phyloP scores from a whole-genome alignment of 1,140 invertebrate genomes.

The Nephotettix cincticeps region DNA sequence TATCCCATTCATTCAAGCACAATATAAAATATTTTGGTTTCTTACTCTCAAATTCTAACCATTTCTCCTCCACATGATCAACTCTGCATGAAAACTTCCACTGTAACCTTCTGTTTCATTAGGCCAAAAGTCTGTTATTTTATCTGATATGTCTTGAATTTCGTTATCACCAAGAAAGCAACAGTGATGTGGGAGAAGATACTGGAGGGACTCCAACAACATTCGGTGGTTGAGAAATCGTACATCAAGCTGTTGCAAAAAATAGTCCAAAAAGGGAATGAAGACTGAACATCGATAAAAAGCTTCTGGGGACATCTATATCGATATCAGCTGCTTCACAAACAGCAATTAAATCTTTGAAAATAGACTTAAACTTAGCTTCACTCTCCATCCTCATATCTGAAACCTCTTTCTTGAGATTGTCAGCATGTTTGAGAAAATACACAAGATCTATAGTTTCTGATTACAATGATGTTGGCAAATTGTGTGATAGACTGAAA shows the following conservation, averaged over 20 bases:
- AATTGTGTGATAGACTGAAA: slow-evolving; percentile 20
- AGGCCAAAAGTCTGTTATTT: neutral
- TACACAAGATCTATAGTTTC: slow-evolving; percentile 5
- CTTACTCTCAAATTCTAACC: neutral
- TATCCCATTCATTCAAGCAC: neutral
- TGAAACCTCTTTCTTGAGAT: neutral
- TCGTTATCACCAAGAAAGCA: neutral
- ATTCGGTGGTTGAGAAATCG: neutral
- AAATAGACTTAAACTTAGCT: neutral
- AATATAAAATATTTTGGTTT: slow-evolving; percentile 4
- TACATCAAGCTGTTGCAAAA: neutral
- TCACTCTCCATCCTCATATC: neutral
- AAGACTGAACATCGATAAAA: neutral
- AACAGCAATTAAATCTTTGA: neutral
- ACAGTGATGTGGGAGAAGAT: neutral
- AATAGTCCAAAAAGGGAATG: neutral
- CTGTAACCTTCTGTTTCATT: neutral
- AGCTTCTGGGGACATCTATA: neutral
- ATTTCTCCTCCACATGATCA: neutral
- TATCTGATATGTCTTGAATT: neutral
- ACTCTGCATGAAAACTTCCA: neutral
- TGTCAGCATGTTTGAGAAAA: slow-evolving; percentile 5
- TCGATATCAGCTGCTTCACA: neutral
- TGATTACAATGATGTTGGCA: slow-evolving; percentile 22
- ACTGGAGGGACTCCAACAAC: too few species aligned